phyloP scores from a whole-genome alignment of 2,113 vertebrate species.

The Proteles cristata region DNA sequence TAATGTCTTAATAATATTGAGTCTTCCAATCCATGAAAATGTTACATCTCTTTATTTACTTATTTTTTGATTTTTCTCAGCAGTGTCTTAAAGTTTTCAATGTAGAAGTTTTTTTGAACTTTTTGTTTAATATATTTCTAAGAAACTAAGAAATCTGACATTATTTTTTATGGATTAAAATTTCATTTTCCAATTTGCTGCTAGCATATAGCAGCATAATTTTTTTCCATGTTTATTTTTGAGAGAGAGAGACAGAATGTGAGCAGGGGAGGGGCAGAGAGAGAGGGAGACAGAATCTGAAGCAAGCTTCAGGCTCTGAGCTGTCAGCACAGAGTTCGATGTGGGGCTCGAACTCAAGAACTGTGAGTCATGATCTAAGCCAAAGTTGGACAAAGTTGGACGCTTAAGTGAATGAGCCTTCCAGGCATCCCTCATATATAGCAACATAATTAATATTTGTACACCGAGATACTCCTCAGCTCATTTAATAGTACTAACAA shows the following conservation, averaged over 20 bases:
- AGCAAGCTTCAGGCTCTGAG: too few species aligned
- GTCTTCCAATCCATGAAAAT: neutral
- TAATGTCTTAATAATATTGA: neutral
- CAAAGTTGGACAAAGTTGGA: too few species aligned
- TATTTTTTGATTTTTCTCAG: neutral
- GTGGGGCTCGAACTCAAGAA: too few species aligned
- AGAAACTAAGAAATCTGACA: neutral
- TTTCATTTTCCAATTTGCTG: neutral
- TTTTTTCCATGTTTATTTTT: neutral
- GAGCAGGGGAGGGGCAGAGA: too few species aligned
- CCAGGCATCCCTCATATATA: neutral
- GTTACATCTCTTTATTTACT: neutral
- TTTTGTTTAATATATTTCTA: neutral
- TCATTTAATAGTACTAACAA: neutral
- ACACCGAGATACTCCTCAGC: neutral
- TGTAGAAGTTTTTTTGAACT: neutral
- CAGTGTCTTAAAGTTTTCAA: neutral
- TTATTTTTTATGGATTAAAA: neutral
- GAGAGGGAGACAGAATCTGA: too few species aligned
- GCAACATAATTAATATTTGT: neutral
- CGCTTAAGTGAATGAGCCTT: too few species aligned
- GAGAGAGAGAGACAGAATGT: too few species aligned
- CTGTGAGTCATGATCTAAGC: too few species aligned
- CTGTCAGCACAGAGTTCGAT: too few species aligned
- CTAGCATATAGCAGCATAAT: neutral